phyloP scores from a whole-genome alignment of 1,140 invertebrate species.

The Colletes gigas region DNA sequence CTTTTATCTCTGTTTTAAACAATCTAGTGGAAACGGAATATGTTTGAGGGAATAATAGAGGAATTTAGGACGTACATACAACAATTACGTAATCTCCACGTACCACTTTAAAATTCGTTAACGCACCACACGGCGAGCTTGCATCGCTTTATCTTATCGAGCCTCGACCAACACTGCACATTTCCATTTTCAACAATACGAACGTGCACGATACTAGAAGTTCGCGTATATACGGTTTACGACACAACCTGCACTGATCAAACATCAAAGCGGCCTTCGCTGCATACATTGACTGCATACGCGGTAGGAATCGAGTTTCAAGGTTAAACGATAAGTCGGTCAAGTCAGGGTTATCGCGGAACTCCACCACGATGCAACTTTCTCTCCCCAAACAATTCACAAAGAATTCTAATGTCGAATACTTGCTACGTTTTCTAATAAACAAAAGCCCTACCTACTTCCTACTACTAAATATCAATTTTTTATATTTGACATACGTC shows the following conservation, averaged over 20 bases:
- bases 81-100: constrained; percentile 11
- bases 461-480: too few species aligned
- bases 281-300: constrained; percentile 1
- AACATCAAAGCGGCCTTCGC: constrained; percentile 37
- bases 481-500: too few species aligned
- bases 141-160: constrained; percentile 51
- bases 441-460: not conserved
- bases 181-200: constrained; percentile 20
- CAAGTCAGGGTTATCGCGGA: constrained; percentile 57
- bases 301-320: constrained; percentile 35
- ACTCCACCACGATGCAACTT: not conserved
- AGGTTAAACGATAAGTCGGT: constrained; percentile 61
- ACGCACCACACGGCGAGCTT: not conserved
- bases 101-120: constrained; percentile 9
- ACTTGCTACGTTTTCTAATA: not conserved
- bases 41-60: too few species aligned
- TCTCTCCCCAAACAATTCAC: not conserved
- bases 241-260: constrained; percentile 42
- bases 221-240: not conserved
- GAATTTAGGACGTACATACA: too few species aligned
- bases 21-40: too few species aligned
- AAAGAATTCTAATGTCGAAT: not conserved
- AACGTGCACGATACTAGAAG: constrained; percentile 11
- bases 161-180: constrained; percentile 32
- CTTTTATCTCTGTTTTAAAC: too few species aligned